Evolutionary conservation across 2,113 vertebrate species (phyloP).

Genomic region (Elgaria multicarinata): DNA sequence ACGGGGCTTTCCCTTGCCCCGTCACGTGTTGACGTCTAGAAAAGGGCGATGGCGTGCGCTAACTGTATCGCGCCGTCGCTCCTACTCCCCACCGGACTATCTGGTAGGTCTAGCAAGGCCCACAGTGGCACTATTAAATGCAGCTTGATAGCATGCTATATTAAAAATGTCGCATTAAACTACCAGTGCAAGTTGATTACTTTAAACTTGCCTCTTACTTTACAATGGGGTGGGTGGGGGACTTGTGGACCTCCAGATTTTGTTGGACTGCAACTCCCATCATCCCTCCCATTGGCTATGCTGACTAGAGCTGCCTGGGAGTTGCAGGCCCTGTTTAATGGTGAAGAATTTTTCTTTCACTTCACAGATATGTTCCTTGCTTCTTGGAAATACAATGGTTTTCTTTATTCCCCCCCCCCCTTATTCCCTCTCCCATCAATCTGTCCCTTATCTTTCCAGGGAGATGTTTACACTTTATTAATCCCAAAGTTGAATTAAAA

Average conservation of each 20-base stretch:
- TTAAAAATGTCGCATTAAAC: conserved; percentile 52
- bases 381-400: conserved; percentile 72
- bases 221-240: conserved; percentile 53
- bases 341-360: conserved; percentile 56
- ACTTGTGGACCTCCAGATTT: no score
- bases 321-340: conserved; percentile 15
- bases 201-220: conserved; percentile 73
- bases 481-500: background rate
- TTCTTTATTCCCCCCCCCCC: conserved; percentile 69
- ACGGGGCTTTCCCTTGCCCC: no score
- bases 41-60: no score
- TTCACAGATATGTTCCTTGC: conserved; percentile 70
- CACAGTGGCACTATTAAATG: no score
- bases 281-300: no score
- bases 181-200: conserved; percentile 65
- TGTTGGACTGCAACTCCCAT: no score
- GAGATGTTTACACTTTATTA: conserved; percentile 64
- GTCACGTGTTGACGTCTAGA: no score
- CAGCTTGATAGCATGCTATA: background rate
- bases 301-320: no score
- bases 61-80: no score
- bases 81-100: no score
- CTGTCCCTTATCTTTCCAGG: conserved; percentile 71
- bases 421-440: conserved; percentile 72
- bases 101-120: no score